A percentile compares a stretch with the other conserved stretches of the same genome.
phyloP scores from a whole-genome alignment of 2,888 invertebrate genomes.

The Eucera pruinosa region DNA sequence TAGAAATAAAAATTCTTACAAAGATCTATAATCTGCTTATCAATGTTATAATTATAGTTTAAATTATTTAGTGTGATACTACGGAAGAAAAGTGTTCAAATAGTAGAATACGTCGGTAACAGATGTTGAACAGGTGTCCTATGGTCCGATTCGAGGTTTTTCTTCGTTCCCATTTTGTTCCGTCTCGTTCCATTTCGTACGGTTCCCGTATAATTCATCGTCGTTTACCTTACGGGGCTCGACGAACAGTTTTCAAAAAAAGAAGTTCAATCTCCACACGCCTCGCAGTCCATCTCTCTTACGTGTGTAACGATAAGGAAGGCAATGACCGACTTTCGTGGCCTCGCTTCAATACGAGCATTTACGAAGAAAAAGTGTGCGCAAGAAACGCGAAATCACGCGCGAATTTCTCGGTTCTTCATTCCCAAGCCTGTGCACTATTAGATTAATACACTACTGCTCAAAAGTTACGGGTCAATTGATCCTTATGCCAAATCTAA shows the following conservation, averaged over 20 bases:
- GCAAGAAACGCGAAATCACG: conserved; percentile 26
- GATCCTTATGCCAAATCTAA: too few relatives aligned
- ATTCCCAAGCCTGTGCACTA: not conserved
- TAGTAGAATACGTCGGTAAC: too few relatives aligned
- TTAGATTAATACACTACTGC: not conserved
- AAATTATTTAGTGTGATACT: too few relatives aligned
- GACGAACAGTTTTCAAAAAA: conserved; percentile 15
- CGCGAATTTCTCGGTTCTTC: conserved; percentile 25
- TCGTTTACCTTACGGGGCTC: not conserved
- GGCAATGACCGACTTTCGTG: conserved; percentile 57
- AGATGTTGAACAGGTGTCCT: not conserved
- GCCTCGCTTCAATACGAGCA: conserved; percentile 41
- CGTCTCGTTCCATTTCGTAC: conserved; percentile 2
- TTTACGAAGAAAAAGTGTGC: conserved; percentile 44
- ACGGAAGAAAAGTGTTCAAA: too few relatives aligned
- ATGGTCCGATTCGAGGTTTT: too few relatives aligned
- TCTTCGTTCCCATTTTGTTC: not conserved
- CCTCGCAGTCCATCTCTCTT: conserved; percentile 31
- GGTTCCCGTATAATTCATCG: not conserved
- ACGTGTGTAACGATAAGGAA: conserved; percentile 41
- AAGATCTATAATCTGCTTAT: too few relatives aligned
- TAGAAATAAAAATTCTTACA: too few relatives aligned
- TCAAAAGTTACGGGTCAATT: not conserved
- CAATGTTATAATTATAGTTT: too few relatives aligned
- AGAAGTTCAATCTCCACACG: conserved; percentile 38